Percentiles rank a stretch among this genome's conserved stretches.
phyloP scores from a whole-genome alignment of 2,888 invertebrate genomes.

The Cephalotes varians region DNA sequence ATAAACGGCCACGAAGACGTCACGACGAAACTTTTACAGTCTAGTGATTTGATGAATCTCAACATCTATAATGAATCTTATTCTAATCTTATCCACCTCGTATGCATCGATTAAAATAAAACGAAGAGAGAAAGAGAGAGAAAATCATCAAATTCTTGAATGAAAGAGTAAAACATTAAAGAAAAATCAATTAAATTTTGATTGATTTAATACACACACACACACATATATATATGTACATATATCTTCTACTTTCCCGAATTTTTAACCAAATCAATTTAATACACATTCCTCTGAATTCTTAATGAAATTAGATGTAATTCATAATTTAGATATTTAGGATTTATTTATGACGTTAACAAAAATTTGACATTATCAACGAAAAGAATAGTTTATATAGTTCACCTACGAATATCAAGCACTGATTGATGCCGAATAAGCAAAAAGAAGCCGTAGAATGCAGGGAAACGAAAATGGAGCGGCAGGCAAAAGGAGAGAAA shows the following conservation, averaged over 20 bases:
- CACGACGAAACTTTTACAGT: background rate
- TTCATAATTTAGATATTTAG: background rate
- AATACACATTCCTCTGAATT: background rate
- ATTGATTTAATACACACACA: background rate
- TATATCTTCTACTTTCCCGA: background rate
- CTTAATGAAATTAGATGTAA: background rate
- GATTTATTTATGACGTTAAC: background rate
- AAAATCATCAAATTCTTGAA: background rate
- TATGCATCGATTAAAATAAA: background rate
- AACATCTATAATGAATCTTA: background rate
- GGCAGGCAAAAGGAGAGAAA: background rate
- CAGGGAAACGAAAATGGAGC: constrained; percentile 30
- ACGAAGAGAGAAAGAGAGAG: background rate
- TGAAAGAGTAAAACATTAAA: background rate
- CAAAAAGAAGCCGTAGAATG: background rate
- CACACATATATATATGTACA: no score
- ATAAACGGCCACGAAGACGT: no score
- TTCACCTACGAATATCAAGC: constrained; percentile 12
- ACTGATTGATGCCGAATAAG: constrained; percentile 8
- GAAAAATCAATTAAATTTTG: background rate
- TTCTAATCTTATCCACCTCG: background rate
- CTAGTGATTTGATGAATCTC: background rate
- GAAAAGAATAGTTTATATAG: constrained; percentile 9
- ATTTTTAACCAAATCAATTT: background rate
- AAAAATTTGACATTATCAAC: constrained; percentile 5